Evolutionary conservation across 1,140 invertebrate species (phyloP), one percentile per base, ranked within the genome.

Genomic region (Apis dorsata): DNA sequence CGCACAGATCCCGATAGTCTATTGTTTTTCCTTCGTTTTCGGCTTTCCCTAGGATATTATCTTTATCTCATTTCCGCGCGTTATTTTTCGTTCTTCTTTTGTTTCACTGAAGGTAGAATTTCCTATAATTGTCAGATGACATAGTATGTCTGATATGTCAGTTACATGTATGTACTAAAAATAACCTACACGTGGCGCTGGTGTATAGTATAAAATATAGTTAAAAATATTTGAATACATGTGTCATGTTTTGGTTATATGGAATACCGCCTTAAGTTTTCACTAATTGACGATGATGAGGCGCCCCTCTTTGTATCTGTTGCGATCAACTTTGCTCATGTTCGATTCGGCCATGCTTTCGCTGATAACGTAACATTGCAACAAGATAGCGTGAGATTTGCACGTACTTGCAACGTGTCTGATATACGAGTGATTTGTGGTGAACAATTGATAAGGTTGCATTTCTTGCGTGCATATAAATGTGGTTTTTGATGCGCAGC

Each of bases 371-470:
- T 51, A 13, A 51, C 79, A 74, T 53, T 57, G 12, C 15, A 13
- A n/a, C 4, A 17, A 82, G 74, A 78, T 82, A 78, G 49, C 65
- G 81, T 17, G 81, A 82, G 73, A 82, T 82, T 77, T 69, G 65
- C 65, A 63, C 74, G 66, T 62, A 82, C 10, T 12, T 51, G 73
- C 81, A 78, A 82, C 66, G 66, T 69, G 57, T 63, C 73, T 77
- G 80, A 82, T 81, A 81, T 34, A 28, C 72, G 53, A 76, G 63
- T 44, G 80, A 81, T 81, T 55, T 28, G 70, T 51, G 24, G 19
- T 15, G n/a, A 34, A 21, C 24, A 34, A 12, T 62, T 53, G 74
- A 76, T 76, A 76, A 76, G 49, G 74, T 49, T 62, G 57, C 72
- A 62, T 57, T 8, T 53, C 2, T 34, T 21, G 44, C 19, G 15